Evolutionary conservation across 2,113 vertebrate genomes (phyloP), one percentile per base, ranked within the genome.

Genomic region (Castor canadensis): DNA sequence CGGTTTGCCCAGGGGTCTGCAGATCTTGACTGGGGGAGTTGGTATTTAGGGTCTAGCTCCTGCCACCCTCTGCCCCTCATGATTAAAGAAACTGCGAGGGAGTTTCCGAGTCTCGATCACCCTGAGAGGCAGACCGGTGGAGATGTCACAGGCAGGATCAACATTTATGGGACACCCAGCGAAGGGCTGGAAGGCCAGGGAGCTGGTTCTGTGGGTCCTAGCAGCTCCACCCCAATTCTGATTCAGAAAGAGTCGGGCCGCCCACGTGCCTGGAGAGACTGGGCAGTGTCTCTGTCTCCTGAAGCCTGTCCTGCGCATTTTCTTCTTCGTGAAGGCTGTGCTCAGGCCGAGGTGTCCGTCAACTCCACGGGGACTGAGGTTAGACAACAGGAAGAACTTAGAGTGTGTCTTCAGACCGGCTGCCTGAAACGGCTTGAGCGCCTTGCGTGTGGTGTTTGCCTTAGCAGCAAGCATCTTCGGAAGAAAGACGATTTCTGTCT

Each of bases 151-250:
- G 93, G 83, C 5, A 0, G 58, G 69, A 26, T 80, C 73, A 49
- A 40, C 66, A 10, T 38, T 35, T 22, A 11, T 13, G 76, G 43
- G 62, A 67, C 52, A 40, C 67, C 17, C 32, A 8, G 6, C 3
- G 0, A n/a, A 64, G 66, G 35, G 11, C 62, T 5, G 5, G 40
- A 45, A 92, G 85, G 56, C 81, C 1, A 38, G 62, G 60, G 86
- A 96, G 96, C 94, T 87, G 91, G 97, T 95, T 95, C 79, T 73
- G 66, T 94, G 86, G 69, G 58, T 91, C 56, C 76, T 11, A 0
- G 85, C 3, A 28, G 64, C 89, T 62, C 77, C 73, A 20, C 91
- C 95, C 96, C 79, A 47, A 1, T 32, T 72, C 84, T 91, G 87
- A 88, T 83, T 93, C 85, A 95, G 85, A 97, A 72, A 12, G 75